Evolutionary conservation across 1,140 invertebrate genomes (phyloP), one percentile per base, ranked within the genome.

Genomic region (Holotrichia oblita): DNA sequence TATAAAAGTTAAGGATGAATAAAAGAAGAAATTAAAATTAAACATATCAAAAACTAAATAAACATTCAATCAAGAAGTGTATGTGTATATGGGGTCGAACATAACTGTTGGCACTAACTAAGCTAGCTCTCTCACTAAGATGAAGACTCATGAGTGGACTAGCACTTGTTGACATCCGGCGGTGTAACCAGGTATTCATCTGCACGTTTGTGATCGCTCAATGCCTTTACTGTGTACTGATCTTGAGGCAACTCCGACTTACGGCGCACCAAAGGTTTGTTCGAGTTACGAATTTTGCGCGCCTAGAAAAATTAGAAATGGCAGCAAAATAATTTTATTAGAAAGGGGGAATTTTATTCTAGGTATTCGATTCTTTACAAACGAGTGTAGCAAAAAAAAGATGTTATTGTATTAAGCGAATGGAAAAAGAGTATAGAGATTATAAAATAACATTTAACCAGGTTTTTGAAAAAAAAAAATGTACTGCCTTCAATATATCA

Each of bases 241-340:
- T 98, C 97, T 85, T 97, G 94, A 34, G 97, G 97, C 86, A 98
- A 89, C 88, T 98, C 97, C 14, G 96, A 98, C 89, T 98, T 99
- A 86, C 96, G 93, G 87, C 97, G 92, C 61, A 98, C 89, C 81
- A 98, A 89, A 34, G 96, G 95, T 87, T 97, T 97, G 78, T 93
- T 93, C 87, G 92, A 93, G 87, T 94, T 94, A 82, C 88, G 89
- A 81, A 77, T 87, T 89, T 85, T 86, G 75, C 84, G 84, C 40
- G 78, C 81, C 85, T 86, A 77, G 17, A 85, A 83, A 55, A 78
- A 74, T 41, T 74, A 74, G 12, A 74, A 69, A 27, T 69, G 22
- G 61, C 61, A 69, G 22, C 17, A 69, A 24, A 22, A 69, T 7
- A 69, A 61, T 61, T 61, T 44, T 9, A 44, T 44, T 44, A 9